phyloP scores from a whole-genome alignment of 2,888 invertebrate genomes.

The Eupithecia centaureata region DNA sequence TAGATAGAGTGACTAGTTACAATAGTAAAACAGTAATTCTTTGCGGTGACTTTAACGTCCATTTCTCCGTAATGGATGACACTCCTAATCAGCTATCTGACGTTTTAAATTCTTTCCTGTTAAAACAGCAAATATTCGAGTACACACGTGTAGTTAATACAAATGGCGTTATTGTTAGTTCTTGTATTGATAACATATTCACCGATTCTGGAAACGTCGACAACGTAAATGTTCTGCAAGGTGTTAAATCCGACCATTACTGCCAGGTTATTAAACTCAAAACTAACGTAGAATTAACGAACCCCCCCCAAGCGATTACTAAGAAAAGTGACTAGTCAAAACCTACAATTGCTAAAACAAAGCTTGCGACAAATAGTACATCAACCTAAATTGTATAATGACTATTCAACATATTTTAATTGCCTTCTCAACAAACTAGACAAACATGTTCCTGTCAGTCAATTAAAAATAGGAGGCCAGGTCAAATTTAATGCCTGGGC shows the following conservation, averaged over 20 bases:
- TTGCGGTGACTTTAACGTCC: neutral
- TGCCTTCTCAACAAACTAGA: neutral
- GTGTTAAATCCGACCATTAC: too few species aligned
- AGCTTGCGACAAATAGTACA: too few species aligned
- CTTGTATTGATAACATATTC: too few species aligned
- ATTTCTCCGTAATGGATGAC: neutral
- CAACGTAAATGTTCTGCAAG: too few species aligned
- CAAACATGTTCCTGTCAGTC: neutral
- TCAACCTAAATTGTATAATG: too few species aligned
- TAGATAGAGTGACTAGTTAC: neutral
- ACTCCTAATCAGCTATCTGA: neutral
- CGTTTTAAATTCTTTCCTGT: neutral
- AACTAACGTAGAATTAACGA: too few species aligned
- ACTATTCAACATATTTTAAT: too few species aligned
- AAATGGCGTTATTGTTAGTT: neutral
- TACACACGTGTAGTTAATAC: neutral
- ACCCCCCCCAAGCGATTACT: too few species aligned
- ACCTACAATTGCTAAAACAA: too few species aligned
- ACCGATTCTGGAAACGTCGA: too few species aligned
- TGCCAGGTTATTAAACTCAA: too few species aligned
- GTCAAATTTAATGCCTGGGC: neutral
- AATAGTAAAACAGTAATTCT: neutral
- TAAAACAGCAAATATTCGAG: neutral
- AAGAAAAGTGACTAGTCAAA: too few species aligned
- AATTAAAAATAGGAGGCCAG: neutral